These are phyloP conservation scores for Tyto alba DNA, from an alignment of 2,113 vertebrate species.

Conservation along the genomic window DNA sequence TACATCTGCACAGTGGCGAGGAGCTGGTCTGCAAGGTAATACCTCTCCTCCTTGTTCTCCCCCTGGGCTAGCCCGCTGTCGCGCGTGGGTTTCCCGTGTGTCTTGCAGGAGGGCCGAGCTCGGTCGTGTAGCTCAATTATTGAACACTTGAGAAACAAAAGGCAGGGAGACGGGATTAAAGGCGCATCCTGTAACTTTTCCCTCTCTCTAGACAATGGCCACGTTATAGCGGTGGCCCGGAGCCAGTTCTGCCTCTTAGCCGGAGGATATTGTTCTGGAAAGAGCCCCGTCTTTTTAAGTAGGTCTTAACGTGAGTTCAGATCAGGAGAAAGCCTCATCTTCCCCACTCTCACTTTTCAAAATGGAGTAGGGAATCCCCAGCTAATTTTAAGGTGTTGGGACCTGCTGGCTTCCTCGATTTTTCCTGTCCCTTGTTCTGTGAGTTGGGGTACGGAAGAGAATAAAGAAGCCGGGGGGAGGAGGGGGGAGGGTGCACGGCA, in stretches of 20 bases:
- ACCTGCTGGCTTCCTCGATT: not conserved
- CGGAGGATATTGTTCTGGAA: conserved; percentile 5
- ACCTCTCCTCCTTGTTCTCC: not conserved
- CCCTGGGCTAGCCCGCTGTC: not conserved
- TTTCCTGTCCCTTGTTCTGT: not conserved
- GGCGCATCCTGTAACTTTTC: conserved; percentile 52
- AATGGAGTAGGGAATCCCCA: conserved; percentile 52
- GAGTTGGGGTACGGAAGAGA: not conserved
- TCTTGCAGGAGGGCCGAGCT: not conserved
- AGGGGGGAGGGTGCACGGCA: not conserved
- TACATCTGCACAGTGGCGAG: conserved; percentile 96
- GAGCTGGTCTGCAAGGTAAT: conserved; percentile 98
- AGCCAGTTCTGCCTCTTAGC: conserved; percentile 12
- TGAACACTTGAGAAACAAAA: conserved; percentile 3
- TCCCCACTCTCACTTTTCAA: conserved; percentile 5
- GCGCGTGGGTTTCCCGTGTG: not conserved
- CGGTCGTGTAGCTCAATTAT: not conserved
- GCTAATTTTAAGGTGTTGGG: conserved; percentile 10
- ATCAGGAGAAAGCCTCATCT: not conserved
- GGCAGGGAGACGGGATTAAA: not conserved
- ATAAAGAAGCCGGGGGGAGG: not conserved
- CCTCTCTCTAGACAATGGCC: conserved; percentile 61
- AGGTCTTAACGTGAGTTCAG: conserved; percentile 26
- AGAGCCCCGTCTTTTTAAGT: not conserved
- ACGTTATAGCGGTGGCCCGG: conserved; percentile 48